Percentiles rank a stretch among this genome's conserved stretches.
These are phyloP conservation scores for Sebastes schlegelii DNA, from an alignment of 2,113 vertebrate species.

Conservation along the genomic window DNA sequence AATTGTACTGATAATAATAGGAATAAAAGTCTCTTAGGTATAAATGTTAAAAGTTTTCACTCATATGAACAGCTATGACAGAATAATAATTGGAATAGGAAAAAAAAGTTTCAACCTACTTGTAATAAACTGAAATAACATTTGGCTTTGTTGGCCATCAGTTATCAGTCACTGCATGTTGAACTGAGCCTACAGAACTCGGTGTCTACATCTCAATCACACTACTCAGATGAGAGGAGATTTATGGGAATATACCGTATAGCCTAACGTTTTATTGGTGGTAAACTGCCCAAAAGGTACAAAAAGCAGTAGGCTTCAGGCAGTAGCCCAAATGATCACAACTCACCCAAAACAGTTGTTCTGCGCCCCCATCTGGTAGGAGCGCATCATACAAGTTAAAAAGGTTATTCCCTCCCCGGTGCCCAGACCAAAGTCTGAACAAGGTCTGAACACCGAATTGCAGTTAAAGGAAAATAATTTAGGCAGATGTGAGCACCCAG, in stretches of 20 bases:
- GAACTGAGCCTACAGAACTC: not conserved
- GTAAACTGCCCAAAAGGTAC: not conserved
- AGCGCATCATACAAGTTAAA: not conserved
- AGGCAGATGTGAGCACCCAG: too few relatives aligned
- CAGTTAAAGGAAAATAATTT: too few relatives aligned
- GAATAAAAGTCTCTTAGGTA: not conserved
- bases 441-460: too few relatives aligned
- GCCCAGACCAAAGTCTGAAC: not conserved
- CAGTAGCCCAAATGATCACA: not conserved
- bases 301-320: not conserved
- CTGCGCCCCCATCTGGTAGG: not conserved
- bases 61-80: not conserved
- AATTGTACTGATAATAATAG: not conserved
- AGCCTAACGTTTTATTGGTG: not conserved
- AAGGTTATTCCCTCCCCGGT: not conserved
- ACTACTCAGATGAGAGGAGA: not conserved
- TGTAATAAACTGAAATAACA: not conserved
- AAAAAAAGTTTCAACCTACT: not conserved
- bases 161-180: not conserved
- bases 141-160: not conserved
- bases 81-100: not conserved
- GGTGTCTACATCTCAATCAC: not conserved
- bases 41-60: not conserved
- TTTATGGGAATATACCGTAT: not conserved
- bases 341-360: too few relatives aligned